These are phyloP conservation scores for Tanytarsus gracilentus DNA, from an alignment of 2,888 invertebrate genomes.

Conservation along the genomic window DNA sequence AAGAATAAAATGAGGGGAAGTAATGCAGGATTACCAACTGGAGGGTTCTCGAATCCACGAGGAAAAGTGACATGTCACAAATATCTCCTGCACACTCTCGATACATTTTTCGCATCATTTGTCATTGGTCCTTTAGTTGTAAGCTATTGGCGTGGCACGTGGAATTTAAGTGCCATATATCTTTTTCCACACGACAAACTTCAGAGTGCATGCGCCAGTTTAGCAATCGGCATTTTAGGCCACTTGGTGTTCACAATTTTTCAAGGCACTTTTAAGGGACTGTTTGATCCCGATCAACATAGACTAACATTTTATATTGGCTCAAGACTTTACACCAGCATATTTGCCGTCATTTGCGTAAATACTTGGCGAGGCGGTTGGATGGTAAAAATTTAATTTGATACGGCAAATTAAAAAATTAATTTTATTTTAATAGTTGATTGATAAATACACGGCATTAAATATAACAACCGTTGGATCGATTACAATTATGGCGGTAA, in stretches of 20 bases:
- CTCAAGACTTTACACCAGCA: conserved; percentile 64
- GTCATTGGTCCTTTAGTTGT: conserved; percentile 74
- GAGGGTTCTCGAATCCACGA: no score
- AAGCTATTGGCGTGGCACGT: conserved; percentile 78
- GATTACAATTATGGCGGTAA: conserved; percentile 56
- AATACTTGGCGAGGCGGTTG: conserved; percentile 84
- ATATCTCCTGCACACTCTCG: conserved; percentile 56
- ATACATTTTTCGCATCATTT: conserved; percentile 59
- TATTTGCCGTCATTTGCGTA: conserved; percentile 72
- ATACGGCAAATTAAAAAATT: background rate
- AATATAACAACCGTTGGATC: conserved; percentile 54
- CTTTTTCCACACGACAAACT: conserved; percentile 54
- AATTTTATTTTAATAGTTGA: conserved; percentile 34
- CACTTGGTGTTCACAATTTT: conserved; percentile 59
- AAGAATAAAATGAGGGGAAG: conserved; percentile 34
- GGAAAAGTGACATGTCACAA: conserved; percentile 37
- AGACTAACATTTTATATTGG: conserved; percentile 58
- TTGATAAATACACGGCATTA: conserved; percentile 59
- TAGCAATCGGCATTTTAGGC: conserved; percentile 59
- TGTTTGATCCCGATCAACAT: conserved; percentile 58
- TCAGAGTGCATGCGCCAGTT: conserved; percentile 57
- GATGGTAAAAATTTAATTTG: conserved; percentile 44
- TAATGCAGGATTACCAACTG: conserved; percentile 31
- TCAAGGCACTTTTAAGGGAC: conserved; percentile 52
- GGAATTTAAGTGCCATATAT: conserved; percentile 67